Evolutionary conservation across 2,888 invertebrate genomes (phyloP), one percentile per base, ranked within the genome.

Genomic region (Lasioglossum lativentre): DNA sequence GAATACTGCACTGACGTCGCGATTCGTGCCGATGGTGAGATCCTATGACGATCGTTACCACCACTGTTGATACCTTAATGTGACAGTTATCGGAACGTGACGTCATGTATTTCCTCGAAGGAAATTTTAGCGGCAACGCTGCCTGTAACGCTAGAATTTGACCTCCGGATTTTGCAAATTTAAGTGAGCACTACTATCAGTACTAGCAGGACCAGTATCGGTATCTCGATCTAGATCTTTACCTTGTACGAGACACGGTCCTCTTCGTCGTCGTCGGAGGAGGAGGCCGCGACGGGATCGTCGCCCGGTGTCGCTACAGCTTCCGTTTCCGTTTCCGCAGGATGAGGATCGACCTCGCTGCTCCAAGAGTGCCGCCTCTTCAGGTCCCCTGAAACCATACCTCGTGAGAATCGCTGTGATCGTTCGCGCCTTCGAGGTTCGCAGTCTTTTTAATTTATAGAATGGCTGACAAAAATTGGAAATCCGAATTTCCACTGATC

Each of bases 291-390:
- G 75, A 86, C 87, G 59, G 79, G 74, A 78, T 89, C 86, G 59
- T 40, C 88, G 40, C 80, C 90, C 75, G 90, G 80, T 30, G 87
- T 84, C 42, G 87, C 83, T 80, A 86, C 91, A 73, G 89, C 88
- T 88, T 92, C 92, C 88, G 91, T 87, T 56, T 56, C 56, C 56
- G 56, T 56, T 88, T 91, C 90, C 76, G 88, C 90, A 27, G 89
- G 82, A 73, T 90, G 93, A 73, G 91, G 90, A 78, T 93, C 92
- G 76, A 88, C 88, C 87, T 92, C 93, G 86, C 91, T 93, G 89
- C 90, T 91, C 93, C 93, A 93, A 38, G 94, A 94, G 88, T 94
- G 93, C 71, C 94, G 93, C 78, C 92, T 90, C 89, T 94, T 94
- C 87, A 92, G 89, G 82, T 94, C 94, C 78, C 92, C 94, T 93